A percentile compares a stretch with the other conserved stretches of the same genome.
Evolutionary conservation across 1,140 invertebrate species (phyloP).

Genomic region (Agrypnia vestita): DNA sequence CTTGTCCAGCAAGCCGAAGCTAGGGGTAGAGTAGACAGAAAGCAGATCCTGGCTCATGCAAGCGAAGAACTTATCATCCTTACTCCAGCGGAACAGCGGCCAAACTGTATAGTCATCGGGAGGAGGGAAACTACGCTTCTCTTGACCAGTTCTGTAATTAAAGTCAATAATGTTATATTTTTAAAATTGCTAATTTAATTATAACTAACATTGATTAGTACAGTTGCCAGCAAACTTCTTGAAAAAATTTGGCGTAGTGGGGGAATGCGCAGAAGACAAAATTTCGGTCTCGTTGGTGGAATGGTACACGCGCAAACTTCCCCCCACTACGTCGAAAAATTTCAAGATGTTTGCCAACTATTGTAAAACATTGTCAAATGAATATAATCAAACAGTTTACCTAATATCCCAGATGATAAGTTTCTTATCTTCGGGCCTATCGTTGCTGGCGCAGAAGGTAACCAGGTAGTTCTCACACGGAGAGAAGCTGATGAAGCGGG

Average conservation of each 20-base stretch:
- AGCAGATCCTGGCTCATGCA: conserved; percentile 88
- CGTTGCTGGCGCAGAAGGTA: conserved; percentile 87
- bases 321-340: too few species aligned
- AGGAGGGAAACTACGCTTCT: conserved; percentile 92
- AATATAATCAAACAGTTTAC: conserved; percentile 55
- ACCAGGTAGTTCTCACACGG: conserved; percentile 98
- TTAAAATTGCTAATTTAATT: not conserved
- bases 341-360: too few species aligned
- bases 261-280: too few species aligned
- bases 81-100: conserved; percentile 98
- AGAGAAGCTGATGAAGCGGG: conserved; percentile 97
- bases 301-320: too few species aligned
- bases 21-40: conserved; percentile 96
- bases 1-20: conserved; percentile 93
- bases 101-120: conserved; percentile 87
- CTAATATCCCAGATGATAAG: conserved; percentile 96
- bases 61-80: conserved; percentile 97
- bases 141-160: conserved; percentile 82
- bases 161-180: not conserved
- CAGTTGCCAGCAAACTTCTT: too few species aligned
- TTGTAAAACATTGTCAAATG: too few species aligned
- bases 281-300: too few species aligned
- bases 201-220: too few species aligned
- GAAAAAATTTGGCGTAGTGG: too few species aligned
- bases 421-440: conserved; percentile 80